These are phyloP conservation scores for Linhomoeus sp. DNA, from an alignment of 2,888 invertebrate genomes.

Conservation along the genomic window DNA sequence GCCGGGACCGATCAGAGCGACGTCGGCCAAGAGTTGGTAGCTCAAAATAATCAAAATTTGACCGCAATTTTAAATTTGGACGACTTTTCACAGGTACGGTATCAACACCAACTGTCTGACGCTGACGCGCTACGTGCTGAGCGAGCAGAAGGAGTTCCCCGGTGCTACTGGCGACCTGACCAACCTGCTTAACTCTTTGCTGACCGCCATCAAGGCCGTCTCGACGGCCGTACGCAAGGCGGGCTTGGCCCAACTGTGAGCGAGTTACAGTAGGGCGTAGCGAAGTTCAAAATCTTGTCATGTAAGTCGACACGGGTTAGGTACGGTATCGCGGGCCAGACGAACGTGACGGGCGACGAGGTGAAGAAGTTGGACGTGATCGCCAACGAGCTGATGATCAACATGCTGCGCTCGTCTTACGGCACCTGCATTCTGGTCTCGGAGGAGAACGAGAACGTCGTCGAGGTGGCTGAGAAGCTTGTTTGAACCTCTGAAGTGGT, in stretches of 20 bases:
- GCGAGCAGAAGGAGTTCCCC: slow-evolving; percentile 68
- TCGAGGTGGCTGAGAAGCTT: slow-evolving; percentile 44
- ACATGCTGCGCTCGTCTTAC: slow-evolving; percentile 82
- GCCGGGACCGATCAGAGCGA: no score
- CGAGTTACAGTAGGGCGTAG: no score
- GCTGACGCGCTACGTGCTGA: slow-evolving; percentile 20
- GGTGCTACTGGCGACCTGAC: slow-evolving; percentile 80
- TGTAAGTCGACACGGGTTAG: no score
- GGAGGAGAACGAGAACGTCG: slow-evolving; percentile 75
- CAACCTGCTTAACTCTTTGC: slow-evolving; percentile 71
- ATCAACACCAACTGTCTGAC: slow-evolving; percentile 17
- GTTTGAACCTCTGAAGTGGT: no score
- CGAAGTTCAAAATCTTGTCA: no score
- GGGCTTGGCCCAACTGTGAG: slow-evolving; percentile 15
- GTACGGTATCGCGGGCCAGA: no score
- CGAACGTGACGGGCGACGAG: slow-evolving; percentile 81
- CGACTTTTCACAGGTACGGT: no score
- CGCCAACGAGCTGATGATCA: slow-evolving; percentile 87
- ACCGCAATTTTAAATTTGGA: no score
- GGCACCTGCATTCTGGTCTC: slow-evolving; percentile 76
- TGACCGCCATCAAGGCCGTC: slow-evolving; percentile 89
- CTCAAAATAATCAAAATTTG: no score
- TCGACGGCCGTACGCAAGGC: slow-evolving; percentile 65
- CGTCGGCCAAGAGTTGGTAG: no score
- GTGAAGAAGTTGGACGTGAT: slow-evolving; percentile 91